These are phyloP conservation scores for Thaumatotibia leucotreta DNA, from an alignment of 1,140 invertebrate genomes.

Conservation along the genomic window DNA sequence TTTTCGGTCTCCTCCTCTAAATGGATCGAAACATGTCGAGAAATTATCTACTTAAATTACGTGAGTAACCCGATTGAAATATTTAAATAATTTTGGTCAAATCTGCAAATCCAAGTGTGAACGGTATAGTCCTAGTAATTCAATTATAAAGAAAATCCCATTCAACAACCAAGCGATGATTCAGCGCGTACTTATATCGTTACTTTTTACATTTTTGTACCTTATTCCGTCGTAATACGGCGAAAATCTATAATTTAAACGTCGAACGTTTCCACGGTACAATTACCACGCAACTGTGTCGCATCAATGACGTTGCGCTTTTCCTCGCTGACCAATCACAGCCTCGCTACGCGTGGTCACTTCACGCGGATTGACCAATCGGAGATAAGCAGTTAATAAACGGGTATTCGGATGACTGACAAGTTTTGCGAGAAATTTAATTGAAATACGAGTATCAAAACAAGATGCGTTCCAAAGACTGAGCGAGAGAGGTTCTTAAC, in stretches of 20 bases:
- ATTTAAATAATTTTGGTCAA: no score
- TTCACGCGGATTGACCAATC: background rate
- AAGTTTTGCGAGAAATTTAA: background rate
- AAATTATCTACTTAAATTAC: no score
- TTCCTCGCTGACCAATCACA: background rate
- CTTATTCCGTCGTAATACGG: background rate
- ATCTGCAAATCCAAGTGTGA: no score
- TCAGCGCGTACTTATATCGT: no score
- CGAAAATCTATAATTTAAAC: background rate
- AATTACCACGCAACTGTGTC: background rate
- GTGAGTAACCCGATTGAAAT: no score
- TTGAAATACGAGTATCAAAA: background rate
- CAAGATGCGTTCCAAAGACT: background rate
- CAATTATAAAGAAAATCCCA: background rate
- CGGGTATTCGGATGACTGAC: background rate
- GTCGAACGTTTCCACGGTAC: background rate
- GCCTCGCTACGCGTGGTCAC: background rate
- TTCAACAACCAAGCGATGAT: background rate
- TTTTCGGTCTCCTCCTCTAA: no score
- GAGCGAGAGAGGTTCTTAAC: no score
- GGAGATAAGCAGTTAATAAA: background rate
- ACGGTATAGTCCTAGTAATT: no score
- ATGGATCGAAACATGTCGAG: no score
- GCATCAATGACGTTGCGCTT: background rate
- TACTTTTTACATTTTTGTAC: background rate